Evolutionary conservation across 2,113 vertebrate species (phyloP).

Genomic region (Galeopterus variegatus): DNA sequence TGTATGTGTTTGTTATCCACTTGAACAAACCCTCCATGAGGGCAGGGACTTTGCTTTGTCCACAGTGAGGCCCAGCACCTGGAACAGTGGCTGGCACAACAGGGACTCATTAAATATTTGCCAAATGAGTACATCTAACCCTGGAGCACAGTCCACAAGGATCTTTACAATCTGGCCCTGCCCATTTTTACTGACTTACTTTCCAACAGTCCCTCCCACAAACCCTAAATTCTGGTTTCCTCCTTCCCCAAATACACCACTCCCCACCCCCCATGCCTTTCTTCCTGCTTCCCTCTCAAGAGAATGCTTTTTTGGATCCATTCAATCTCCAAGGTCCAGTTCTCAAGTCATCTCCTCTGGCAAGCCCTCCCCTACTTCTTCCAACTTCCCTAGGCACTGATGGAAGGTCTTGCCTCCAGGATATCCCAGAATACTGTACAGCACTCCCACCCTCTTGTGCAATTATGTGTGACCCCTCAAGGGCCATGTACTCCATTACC

Average conservation of each 20-base stretch:
- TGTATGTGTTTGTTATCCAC: not conserved
- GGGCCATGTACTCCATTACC: not conserved
- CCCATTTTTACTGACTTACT: not conserved
- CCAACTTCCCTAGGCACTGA: not conserved
- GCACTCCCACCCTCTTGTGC: not conserved
- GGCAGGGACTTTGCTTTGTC: not conserved
- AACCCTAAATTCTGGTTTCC: not conserved
- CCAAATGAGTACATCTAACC: not conserved
- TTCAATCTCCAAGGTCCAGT: not conserved
- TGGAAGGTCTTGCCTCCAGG: not conserved
- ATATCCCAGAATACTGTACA: not conserved
- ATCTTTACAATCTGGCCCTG: not conserved
- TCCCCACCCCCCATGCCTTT: not conserved
- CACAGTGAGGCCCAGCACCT: not conserved
- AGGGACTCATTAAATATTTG: not conserved
- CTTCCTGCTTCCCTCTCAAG: slow-evolving; percentile 15
- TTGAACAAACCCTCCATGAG: not conserved
- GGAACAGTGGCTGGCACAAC: not conserved
- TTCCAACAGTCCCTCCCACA: not conserved
- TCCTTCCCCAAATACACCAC: not conserved
- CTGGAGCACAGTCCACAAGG: no score
- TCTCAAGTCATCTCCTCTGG: not conserved
- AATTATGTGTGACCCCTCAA: not conserved
- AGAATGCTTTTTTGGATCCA: not conserved
- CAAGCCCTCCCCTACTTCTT: not conserved